These are phyloP conservation scores for Peromyscus maniculatus DNA, from an alignment of 2,113 vertebrate species.

Conservation along the genomic window DNA sequence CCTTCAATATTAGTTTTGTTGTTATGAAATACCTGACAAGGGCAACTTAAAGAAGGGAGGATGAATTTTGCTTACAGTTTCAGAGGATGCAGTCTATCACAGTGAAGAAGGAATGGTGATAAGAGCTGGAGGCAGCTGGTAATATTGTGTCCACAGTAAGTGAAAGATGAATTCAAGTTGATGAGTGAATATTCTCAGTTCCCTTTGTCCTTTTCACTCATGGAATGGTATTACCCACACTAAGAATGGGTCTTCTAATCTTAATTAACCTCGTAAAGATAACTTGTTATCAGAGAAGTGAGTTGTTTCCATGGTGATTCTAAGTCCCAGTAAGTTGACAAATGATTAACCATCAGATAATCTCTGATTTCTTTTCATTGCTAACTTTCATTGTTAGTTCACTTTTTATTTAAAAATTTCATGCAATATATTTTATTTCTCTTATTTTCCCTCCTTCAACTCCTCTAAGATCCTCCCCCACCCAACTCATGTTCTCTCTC, in stretches of 20 bases:
- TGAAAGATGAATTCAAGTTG: neutral
- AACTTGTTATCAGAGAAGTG: neutral
- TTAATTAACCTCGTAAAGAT: neutral
- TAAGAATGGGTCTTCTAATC: too few relatives aligned
- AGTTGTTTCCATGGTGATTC: neutral
- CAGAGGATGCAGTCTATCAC: neutral
- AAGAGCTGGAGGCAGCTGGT: neutral
- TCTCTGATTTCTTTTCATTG: neutral
- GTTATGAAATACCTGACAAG: neutral
- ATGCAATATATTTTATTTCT: neutral
- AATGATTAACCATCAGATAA: neutral
- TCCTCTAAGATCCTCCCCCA: neutral
- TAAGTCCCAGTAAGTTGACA: neutral
- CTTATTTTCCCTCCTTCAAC: neutral
- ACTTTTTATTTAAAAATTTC: neutral
- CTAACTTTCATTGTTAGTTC: neutral
- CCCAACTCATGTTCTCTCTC: neutral
- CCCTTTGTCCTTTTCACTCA: neutral
- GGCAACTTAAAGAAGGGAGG: neutral
- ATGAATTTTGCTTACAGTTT: neutral
- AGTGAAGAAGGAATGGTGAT: neutral
- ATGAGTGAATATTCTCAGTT: neutral
- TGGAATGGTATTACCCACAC: neutral
- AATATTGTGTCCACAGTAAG: neutral
- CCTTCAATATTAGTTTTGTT: neutral